Evolutionary conservation across 2,113 vertebrate species (phyloP), one percentile per base, ranked within the genome.

Genomic region (Coregonus clupeaformis): DNA sequence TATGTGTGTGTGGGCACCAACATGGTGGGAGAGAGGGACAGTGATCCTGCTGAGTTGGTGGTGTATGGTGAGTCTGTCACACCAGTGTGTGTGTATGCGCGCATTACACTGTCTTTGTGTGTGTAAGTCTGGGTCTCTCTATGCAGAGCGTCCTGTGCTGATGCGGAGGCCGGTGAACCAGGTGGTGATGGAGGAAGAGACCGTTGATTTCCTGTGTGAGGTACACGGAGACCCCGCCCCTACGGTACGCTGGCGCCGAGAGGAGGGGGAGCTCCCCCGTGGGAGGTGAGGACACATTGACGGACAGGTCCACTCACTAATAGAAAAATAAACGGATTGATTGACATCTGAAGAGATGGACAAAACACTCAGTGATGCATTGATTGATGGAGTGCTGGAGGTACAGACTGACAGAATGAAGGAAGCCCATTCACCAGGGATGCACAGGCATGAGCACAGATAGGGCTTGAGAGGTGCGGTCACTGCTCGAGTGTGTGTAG

Each of bases 1-100:
- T 99, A 99, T 0, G 95, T 97, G 12, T 98, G 98, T 68, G 96
- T 98, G 81, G 98, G 96, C 64, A 96, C 96, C 85, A 99, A 99
- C 74, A 99, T 99, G 97, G 98, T 98, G 22, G 98, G 98, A 57
- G 96, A 99, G 84, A 92, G 96, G 42, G 97, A 99, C 87, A 99
- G 98, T 36, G 97, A 99, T 86, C 95, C 97, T 12, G 97, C 97
- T 0, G 97, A 99, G 84, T 92, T 99, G 62, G 97, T 97, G 45
- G 98, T 99, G 64, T 91, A 98, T 65, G 98, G 97, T 99, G 92
- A 91, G 88, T 62, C 25, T 60, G 27, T 22, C 52, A 55, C 52
- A 20, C 52, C 5, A 1, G 63, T 24, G 14, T 30, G 49, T 69
- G 30, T 20, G 52, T 82, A 22, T 47, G 13, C 62, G 29, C 16